Evolutionary conservation across 2,797 vertebrate genomes (phyloP), one percentile per base, ranked within the genome.

Genomic region (Artibeus lituratus): DNA sequence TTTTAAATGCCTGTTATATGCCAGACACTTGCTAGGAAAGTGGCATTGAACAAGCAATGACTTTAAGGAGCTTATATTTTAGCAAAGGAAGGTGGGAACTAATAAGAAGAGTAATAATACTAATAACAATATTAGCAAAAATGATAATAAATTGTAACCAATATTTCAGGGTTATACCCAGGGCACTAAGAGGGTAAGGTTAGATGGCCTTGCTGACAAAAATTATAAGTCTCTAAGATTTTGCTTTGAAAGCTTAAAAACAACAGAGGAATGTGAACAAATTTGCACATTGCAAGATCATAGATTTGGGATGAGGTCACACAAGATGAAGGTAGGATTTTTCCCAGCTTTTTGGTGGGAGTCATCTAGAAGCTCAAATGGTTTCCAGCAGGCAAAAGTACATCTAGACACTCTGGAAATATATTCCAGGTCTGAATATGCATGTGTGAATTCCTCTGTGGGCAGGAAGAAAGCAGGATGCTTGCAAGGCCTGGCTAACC

Each of bases 191-290:
- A 85, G 26, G 19, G n/a, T 22, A 87, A 95, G 6, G 37, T 81
- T 77, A 29, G 15, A 77, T 83, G 10, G 3, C 35, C 53, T 85
- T 26, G 19, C 15, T 59, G 69, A 59, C 42, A 82, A 87, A 69
- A 82, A 29, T 14, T 22, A 44, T 29, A 37, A 42, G n/a, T 47
- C 80, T 78, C 37, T n/a, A 10, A 73, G 49, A 65, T n/a, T 73
- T 89, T 69, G 6, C 47, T 80, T 85, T 59, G 51, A 83, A 94
- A 95, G 16, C 10, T 90, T 77, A 53, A n/a, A n/a, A 49, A 74
- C 4, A 57, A 69, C 10, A 77, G n/a, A 82, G 32, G 19, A 90
- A 84, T 1, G 4, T 35, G 77, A 88, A 78, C 5, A 49, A 12
- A 59, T 89, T 62, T 86, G 37, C 21, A 10, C 24, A 74, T 85